These are phyloP conservation scores for Peromyscus eremicus DNA, from an alignment of 2,797 vertebrate genomes.

Conservation along the genomic window DNA sequence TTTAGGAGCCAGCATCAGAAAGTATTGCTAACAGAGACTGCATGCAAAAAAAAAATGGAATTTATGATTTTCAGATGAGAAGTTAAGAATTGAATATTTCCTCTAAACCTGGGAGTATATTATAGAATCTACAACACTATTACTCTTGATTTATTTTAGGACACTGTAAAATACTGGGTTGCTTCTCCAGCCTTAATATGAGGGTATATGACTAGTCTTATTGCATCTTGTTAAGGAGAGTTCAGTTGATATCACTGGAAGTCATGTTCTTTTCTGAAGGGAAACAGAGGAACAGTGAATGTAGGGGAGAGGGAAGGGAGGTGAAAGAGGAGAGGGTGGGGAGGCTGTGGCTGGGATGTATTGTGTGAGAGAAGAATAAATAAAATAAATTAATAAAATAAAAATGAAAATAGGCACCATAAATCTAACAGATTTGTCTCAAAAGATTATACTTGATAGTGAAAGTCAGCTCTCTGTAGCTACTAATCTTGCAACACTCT, in stretches of 20 bases:
- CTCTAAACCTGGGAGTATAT: not conserved
- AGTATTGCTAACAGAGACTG: not conserved
- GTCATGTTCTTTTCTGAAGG: not conserved
- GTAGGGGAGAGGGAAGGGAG: too few species aligned
- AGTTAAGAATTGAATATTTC: not conserved
- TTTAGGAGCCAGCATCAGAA: not conserved
- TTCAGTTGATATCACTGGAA: not conserved
- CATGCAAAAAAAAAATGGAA: not conserved
- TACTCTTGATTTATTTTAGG: not conserved
- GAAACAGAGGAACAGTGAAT: not conserved
- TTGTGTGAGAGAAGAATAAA: not conserved
- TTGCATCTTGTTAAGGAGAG: not conserved
- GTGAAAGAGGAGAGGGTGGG: not conserved
- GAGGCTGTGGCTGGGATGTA: not conserved
- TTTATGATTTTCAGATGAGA: not conserved
- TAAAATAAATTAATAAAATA: not conserved
- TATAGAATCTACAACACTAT: not conserved
- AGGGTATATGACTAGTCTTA: not conserved
- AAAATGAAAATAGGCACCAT: not conserved
- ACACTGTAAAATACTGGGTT: not conserved
- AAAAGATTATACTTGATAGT: not conserved
- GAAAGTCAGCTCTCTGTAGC: not conserved
- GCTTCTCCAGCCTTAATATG: not conserved
- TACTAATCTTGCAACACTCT: not conserved
- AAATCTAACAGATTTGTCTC: conserved; percentile 4